Evolutionary conservation across 2,888 invertebrate species (phyloP).

Genomic region (Thelaira solivaga): DNA sequence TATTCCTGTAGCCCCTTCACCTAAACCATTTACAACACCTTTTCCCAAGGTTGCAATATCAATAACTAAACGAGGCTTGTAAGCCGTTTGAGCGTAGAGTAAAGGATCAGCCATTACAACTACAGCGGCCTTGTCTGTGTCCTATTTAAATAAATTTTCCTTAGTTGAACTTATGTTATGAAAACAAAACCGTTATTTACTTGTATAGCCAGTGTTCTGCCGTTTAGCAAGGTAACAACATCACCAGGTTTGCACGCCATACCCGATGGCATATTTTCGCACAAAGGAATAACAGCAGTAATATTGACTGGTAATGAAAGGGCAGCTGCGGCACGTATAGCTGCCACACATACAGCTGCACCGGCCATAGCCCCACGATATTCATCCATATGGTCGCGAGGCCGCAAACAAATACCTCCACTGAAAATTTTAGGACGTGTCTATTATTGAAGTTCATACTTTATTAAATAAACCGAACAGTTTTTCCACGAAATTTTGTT

Average conservation of each 20-base stretch:
- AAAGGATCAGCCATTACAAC: constrained; percentile 89
- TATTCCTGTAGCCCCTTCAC: constrained; percentile 79
- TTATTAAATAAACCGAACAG: too few relatives aligned
- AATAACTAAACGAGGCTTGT: constrained; percentile 79
- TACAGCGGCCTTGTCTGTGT: constrained; percentile 85
- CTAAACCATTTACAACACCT: constrained; percentile 79
- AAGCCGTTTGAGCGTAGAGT: constrained; percentile 84
- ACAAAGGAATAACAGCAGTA: constrained; percentile 75
- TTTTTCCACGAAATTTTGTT: too few relatives aligned
- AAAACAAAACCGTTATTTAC: constrained; percentile 48
- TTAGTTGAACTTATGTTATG: background rate
- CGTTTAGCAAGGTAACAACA: constrained; percentile 78
- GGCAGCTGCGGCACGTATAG: constrained; percentile 78
- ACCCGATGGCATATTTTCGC: constrained; percentile 79
- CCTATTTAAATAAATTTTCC: constrained; percentile 68
- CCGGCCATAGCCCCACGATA: constrained; percentile 81
- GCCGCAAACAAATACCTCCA: constrained; percentile 73
- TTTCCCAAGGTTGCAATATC: constrained; percentile 79
- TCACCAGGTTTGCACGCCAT: constrained; percentile 79
- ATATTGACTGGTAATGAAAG: constrained; percentile 79
- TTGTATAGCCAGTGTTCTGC: constrained; percentile 77
- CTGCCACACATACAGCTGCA: constrained; percentile 80
- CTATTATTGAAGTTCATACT: too few relatives aligned
- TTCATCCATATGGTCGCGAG: constrained; percentile 67
- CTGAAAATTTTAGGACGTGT: too few relatives aligned